Evolutionary conservation across 2,888 invertebrate genomes (phyloP).

Genomic region (Pasiphila rectangulata): DNA sequence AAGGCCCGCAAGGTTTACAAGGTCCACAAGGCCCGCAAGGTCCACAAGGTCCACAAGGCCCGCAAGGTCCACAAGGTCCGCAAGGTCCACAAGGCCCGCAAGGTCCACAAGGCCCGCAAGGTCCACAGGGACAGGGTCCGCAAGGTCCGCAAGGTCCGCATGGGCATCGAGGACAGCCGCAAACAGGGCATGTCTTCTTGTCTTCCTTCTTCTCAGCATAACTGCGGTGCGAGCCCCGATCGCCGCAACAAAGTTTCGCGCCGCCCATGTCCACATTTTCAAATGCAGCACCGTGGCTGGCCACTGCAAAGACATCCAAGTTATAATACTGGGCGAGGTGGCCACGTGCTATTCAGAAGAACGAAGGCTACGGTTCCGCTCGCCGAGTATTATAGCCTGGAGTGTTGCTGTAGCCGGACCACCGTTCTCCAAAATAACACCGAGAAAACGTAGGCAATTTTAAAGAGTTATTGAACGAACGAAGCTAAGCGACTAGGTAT

Average conservation of each 20-base stretch:
- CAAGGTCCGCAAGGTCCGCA: constrained; percentile 40
- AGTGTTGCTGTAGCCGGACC: constrained; percentile 54
- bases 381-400: constrained; percentile 71
- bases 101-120: constrained; percentile 33
- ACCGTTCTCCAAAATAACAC: constrained; percentile 71
- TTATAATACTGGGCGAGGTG: constrained; percentile 66
- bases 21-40: constrained; percentile 42
- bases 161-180: constrained; percentile 37
- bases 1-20: constrained; percentile 38
- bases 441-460: constrained; percentile 20
- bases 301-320: constrained; percentile 69
- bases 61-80: constrained; percentile 18
- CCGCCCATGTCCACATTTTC: constrained; percentile 33
- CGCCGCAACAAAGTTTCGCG: constrained; percentile 48
- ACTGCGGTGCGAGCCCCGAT: constrained; percentile 40
- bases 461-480: no score
- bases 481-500: no score
- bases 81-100: constrained; percentile 38
- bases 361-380: constrained; percentile 47
- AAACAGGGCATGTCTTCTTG: constrained; percentile 35
- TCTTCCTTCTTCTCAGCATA: constrained; percentile 51
- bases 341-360: constrained; percentile 66
- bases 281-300: constrained; percentile 35
- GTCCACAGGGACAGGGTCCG: constrained; percentile 29
- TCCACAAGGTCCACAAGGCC: not conserved